Base-by-base conservation (phyloP, 2,113 vertebrate species). In the Corythoichthys intestinalis region DNA sequence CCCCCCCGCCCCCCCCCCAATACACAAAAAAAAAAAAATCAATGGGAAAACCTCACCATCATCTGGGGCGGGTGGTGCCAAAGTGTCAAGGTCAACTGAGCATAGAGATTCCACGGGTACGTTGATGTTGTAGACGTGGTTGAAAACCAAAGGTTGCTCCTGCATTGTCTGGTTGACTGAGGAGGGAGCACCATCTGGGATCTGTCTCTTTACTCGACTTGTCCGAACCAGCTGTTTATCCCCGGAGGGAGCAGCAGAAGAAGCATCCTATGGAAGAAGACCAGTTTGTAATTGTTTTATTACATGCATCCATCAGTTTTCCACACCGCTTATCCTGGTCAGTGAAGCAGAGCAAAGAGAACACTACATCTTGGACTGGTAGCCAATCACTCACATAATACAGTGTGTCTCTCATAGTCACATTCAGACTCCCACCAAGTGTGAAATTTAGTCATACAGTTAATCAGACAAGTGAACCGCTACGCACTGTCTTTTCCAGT, bases 111-210 rank as follows among this genome's bases (percentile, higher is more conserved):
- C 94, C 81, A 93, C 57, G 0, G 96, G 96, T 49, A 98, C 91
- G 4, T 98, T 96, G 78, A 97, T 97, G 90, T 96, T 98, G 87
- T 98, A 98, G 73, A 98, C 92, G 11, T 98, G 97, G 89, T 96
- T 97, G 85, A 99, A 98, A 81, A 96, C 90, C 89, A 98, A 81
- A 0, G 96, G 91, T 77, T 95, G 94, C 65, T 94, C 93, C 85
- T 84, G 91, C 77, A 85, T 46, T 0, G 92, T 96, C 81, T 94
- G 93, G 85, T 93, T 95, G 84, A 83, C 76, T 7, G 73, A 71
- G 50, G 56, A 48, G 1, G 67, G 72, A 65, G 79, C 85, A 88
- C 60, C 87, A 84, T 28, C 91, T 11, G 80, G 70, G 0, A 58
- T 78, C 41, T 93, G 91, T 73, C 93, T 88, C 78, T 88, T 91